phyloP scores from a whole-genome alignment of 2,797 vertebrate species.

The Sebastes aleutianus region DNA sequence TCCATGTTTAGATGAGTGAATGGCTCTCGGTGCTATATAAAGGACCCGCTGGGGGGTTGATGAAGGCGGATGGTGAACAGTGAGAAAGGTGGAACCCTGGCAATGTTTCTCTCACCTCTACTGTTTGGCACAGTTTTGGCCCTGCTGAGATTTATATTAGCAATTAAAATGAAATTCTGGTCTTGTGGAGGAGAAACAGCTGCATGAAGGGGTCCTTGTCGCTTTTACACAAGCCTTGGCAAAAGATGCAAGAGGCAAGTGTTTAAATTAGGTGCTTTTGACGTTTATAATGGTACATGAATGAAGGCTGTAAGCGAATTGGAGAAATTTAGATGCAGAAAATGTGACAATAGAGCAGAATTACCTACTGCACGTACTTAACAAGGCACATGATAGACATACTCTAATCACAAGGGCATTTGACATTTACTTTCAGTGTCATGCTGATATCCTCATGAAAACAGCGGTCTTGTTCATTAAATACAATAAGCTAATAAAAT shows the following conservation, averaged over 20 bases:
- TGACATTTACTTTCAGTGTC: not conserved
- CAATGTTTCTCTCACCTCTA: conserved; percentile 59
- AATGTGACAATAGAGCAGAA: not conserved
- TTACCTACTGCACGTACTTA: not conserved
- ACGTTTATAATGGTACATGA: not conserved
- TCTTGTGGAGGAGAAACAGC: conserved; percentile 18
- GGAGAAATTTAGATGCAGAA: not conserved
- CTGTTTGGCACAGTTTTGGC: conserved; percentile 40
- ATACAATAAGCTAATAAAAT: not conserved
- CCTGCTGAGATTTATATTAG: conserved; percentile 76
- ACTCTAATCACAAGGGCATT: not conserved
- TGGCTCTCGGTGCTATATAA: conserved; percentile 2
- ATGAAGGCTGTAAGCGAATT: not conserved
- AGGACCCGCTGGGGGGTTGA: conserved; percentile 53
- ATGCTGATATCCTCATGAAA: not conserved
- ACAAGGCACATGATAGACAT: not conserved
- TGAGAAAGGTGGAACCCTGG: conserved; percentile 38
- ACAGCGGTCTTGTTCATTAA: not conserved
- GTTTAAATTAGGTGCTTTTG: not conserved
- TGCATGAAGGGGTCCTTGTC: not conserved
- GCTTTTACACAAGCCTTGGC: not conserved
- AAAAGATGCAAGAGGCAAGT: not conserved
- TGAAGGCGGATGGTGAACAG: conserved; percentile 59
- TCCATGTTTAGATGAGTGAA: conserved; percentile 26
- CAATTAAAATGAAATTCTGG: conserved; percentile 61